Conservation (phyloP, 2,797 vertebrate species). For the Forpus xanthops region DNA sequence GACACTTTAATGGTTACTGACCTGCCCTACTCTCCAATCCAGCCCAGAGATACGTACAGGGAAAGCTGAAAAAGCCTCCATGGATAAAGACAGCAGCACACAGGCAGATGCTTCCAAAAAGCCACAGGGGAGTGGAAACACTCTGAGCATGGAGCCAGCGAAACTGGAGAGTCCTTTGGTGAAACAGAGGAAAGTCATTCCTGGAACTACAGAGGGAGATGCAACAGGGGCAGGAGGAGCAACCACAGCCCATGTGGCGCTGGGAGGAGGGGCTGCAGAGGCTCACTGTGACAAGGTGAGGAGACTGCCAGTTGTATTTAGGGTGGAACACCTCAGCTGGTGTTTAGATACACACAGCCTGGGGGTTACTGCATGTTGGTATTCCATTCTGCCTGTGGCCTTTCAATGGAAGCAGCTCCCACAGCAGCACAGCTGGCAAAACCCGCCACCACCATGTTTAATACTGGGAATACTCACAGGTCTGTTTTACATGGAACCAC, state of each 20-base stretch:
- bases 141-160: rapidly evolving
- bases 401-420: not conserved
- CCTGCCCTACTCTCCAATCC: not conserved
- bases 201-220: rapidly evolving
- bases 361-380: rapidly evolving
- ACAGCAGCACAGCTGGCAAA: not conserved
- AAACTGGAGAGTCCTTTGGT: not conserved
- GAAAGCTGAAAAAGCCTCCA: not conserved
- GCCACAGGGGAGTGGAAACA: not conserved
- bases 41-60: not conserved
- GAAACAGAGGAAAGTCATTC: not conserved
- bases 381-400: rapidly evolving
- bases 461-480: rapidly evolving
- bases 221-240: rapidly evolving
- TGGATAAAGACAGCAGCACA: not conserved
- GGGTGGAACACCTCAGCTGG: not conserved
- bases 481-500: not conserved
- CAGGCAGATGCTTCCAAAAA: not conserved
- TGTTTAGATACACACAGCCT: rapidly evolving
- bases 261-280: not conserved
- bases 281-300: constrained; percentile 52
- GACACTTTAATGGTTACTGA: not conserved
- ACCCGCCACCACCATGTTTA: rapidly evolving
- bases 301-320: rapidly evolving
- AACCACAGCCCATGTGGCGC: rapidly evolving